Percentiles rank a stretch among this genome's conserved stretches.
Conservation (phyloP, 2,113 vertebrate species). For the Odontesthes bonariensis region DNA sequence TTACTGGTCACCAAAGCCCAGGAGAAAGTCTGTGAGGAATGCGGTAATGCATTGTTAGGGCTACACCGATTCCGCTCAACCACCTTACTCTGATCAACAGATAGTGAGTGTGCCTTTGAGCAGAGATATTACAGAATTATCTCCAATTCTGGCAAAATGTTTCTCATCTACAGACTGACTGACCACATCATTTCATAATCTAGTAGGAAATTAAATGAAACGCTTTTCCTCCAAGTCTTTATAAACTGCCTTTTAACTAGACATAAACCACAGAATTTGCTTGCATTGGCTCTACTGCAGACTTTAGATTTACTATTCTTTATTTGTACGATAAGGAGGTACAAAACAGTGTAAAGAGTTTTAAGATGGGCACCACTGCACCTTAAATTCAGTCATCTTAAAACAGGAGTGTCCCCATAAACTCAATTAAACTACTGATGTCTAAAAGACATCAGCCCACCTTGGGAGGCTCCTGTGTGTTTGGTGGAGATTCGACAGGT, state of each 20-base stretch:
- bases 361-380: not conserved
- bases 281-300: too few relatives aligned
- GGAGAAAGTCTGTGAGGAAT: conserved; percentile 95
- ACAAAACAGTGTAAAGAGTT: not conserved
- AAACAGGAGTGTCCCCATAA: too few relatives aligned
- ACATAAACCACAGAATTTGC: too few relatives aligned
- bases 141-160: not conserved
- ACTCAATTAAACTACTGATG: not conserved
- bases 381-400: not conserved
- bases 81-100: not conserved
- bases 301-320: too few relatives aligned
- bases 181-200: not conserved
- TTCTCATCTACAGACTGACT: too few relatives aligned
- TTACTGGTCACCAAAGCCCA: conserved; percentile 99
- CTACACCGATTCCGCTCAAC: not conserved
- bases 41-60: conserved; percentile 77
- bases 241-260: not conserved
- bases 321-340: not conserved
- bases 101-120: not conserved
- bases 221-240: too few relatives aligned
- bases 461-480: conserved; percentile 92
- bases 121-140: not conserved
- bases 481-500: conserved; percentile 89
- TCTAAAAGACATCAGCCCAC: conserved; percentile 65
- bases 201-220: not conserved